Evolutionary conservation across 35 echinoderm and acorn worm genomes (phyloP).

Genomic region (Apostichopus parvimensis): DNA sequence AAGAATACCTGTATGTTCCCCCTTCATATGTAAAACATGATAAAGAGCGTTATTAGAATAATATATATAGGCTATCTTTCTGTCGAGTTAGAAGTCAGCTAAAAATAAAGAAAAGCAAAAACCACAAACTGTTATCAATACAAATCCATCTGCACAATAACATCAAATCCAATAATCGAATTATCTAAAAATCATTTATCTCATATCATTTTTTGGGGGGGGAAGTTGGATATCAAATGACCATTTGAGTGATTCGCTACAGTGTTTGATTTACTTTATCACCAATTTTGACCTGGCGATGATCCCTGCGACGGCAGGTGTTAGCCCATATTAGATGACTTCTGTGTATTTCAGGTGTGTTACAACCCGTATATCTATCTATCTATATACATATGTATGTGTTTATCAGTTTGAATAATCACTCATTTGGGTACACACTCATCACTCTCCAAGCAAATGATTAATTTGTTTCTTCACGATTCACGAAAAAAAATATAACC

Average conservation of each 20-base stretch:
- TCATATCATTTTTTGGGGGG: no score
- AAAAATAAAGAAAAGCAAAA: no score
- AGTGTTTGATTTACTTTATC: background rate
- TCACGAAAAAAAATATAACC: background rate
- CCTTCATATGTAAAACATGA: no score
- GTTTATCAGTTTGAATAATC: background rate
- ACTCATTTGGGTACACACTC: background rate
- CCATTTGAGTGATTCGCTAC: no score
- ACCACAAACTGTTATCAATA: no score
- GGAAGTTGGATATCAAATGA: background rate
- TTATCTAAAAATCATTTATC: background rate
- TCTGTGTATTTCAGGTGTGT: background rate
- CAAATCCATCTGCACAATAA: no score
- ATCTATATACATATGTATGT: no score
- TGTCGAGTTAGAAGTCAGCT: no score
- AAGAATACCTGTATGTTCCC: no score
- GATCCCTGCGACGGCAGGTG: background rate
- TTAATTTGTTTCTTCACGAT: conserved; percentile 14
- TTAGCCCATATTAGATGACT: background rate
- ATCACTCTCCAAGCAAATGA: background rate
- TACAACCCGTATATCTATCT: background rate
- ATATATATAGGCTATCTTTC: no score
- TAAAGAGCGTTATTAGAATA: no score
- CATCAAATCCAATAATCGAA: no score
- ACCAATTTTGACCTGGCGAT: background rate